Conservation (phyloP, 2,888 invertebrate species). For the Watsonalla binaria region DNA sequence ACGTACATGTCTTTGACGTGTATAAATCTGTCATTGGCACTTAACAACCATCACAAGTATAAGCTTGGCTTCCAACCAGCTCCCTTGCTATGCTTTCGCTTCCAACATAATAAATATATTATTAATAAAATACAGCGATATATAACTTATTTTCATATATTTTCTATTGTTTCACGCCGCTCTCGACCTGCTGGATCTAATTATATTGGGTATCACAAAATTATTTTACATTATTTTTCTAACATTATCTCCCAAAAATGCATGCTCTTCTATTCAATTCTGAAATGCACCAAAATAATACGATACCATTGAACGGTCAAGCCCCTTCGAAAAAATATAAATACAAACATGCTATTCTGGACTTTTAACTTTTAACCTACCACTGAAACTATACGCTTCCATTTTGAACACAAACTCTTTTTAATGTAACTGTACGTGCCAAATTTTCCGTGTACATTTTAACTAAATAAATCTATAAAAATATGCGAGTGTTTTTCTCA, state of each 20-base stretch:
- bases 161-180: slow-evolving; percentile 70
- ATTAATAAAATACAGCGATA: slow-evolving; percentile 23
- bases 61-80: too few relatives aligned
- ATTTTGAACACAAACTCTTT: slow-evolving; percentile 52
- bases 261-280: slow-evolving; percentile 41
- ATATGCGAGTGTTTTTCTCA: slow-evolving; percentile 28
- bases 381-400: slow-evolving; percentile 45
- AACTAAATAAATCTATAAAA: slow-evolving; percentile 20
- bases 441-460: slow-evolving; percentile 49
- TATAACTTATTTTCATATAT: slow-evolving; percentile 67
- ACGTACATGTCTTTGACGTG: too few relatives aligned
- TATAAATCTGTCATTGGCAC: too few relatives aligned
- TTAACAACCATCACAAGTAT: too few relatives aligned
- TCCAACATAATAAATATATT: slow-evolving; percentile 7
- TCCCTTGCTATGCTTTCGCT: slow-evolving; percentile 20
- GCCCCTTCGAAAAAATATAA: slow-evolving; percentile 74
- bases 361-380: slow-evolving; percentile 36
- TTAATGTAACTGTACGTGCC: slow-evolving; percentile 45
- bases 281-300: slow-evolving; percentile 65
- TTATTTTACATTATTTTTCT: slow-evolving; percentile 35
- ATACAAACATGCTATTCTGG: slow-evolving; percentile 72
- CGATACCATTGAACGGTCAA: slow-evolving; percentile 65
- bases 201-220: slow-evolving; percentile 64
- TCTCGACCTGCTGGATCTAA: slow-evolving; percentile 69
- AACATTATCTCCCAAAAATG: slow-evolving; percentile 37